Evolutionary conservation across 92 coral and sea anemone genomes (phyloP).

Genomic region (Galaxea fascicularis): DNA sequence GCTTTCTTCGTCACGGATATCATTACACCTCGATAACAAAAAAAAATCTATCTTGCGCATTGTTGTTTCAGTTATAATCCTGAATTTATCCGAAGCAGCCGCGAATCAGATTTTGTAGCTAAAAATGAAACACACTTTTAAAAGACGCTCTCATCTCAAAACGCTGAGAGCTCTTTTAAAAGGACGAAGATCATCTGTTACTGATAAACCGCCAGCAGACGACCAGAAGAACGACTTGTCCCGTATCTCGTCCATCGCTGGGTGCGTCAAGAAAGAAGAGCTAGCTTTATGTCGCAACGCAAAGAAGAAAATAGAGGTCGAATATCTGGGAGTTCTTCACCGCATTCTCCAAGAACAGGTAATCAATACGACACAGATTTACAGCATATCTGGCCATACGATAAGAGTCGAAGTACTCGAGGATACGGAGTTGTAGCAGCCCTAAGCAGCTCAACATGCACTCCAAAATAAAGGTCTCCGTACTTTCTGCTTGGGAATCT

Average conservation of each 20-base stretch:
- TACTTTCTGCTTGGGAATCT: no score
- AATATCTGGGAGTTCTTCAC: constrained; percentile 23
- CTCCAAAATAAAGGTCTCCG: no score
- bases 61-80: background rate
- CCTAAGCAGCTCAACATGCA: no score
- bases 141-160: constrained; percentile 20
- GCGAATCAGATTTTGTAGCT: background rate
- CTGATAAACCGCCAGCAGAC: constrained; percentile 8
- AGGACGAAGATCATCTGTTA: constrained; percentile 15
- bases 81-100: background rate
- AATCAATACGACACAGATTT: constrained; percentile 27
- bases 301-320: background rate
- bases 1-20: no score
- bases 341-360: constrained; percentile 39
- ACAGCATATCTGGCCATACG: constrained; percentile 25
- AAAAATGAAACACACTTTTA: constrained; percentile 18
- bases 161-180: constrained; percentile 20
- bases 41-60: background rate
- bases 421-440: constrained; percentile 25
- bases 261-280: background rate
- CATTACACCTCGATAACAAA: background rate
- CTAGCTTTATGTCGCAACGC: background rate
- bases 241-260: background rate
- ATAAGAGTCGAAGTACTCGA: constrained; percentile 42
- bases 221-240: background rate